Evolutionary conservation across 2,113 vertebrate species (phyloP), one percentile per base, ranked within the genome.

Genomic region (Elachura formosa): DNA sequence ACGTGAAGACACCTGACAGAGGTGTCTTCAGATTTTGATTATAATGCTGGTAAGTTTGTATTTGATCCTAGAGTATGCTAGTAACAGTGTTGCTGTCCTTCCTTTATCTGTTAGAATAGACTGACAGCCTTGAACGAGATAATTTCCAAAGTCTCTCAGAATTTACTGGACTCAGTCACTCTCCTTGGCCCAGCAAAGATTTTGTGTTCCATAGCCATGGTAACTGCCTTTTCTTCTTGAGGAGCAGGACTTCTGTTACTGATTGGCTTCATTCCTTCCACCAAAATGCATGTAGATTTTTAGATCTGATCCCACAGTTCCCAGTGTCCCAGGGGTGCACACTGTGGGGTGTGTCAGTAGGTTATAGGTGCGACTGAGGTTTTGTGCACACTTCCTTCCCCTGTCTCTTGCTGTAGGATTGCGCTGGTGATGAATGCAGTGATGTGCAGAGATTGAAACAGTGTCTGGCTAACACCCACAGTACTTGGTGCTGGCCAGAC

Each of bases 161-260:
- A 97, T 46, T 85, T 98, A 85, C 75, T 96, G 25, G 72, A 90
- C 29, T 96, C 97, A 2, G 29, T 96, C 51, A 67, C 92, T 52
- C 94, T 97, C 31, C 97, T 98, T 85, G 88, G 64, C 29, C 92
- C 96, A 36, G 95, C 77, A 62, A 92, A 97, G 52, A 38, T 83
- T 51, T 63, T 97, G 56, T 97, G 93, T 93, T 96, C 89, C 36
- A 8, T 8, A 36, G 28, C 17, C 22, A 6, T 24, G 26, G 97
- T 97, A 87, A 94, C 96, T 97, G 58, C 31, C 46, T 46, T 38
- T 84, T 82, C 4, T 11, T 80, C 33, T 83, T 28, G 34, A 40
- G 28, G 5, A 36, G 10, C 9, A 36, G 17, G 12, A 14, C 48
- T 82, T 73, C 12, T 79, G 4, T 80, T 38, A 14, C 22, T 55